phyloP scores from a whole-genome alignment of 2,113 vertebrate species.

The Semicossyphus pulcher region DNA sequence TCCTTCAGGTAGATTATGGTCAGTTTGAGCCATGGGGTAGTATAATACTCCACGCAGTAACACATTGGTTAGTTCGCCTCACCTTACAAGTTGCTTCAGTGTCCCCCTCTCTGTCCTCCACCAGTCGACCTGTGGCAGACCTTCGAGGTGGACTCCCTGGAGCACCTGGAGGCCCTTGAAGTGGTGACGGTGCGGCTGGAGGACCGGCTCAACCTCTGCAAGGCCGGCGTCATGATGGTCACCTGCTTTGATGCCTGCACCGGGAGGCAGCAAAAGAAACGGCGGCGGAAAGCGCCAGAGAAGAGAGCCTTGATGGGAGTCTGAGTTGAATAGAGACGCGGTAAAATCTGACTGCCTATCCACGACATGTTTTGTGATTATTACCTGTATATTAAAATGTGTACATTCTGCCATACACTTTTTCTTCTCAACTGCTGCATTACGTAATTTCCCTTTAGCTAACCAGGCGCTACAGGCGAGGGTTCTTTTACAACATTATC shows the following conservation, averaged over 20 bases:
- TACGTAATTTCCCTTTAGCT: conserved; percentile 5
- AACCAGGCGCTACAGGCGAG: conserved; percentile 1
- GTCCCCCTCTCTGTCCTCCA: background rate
- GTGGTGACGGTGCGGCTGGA: conserved; percentile 88
- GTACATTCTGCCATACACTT: background rate
- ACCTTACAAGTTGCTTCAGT: background rate
- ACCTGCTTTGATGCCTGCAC: conserved; percentile 90
- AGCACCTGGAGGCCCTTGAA: conserved; percentile 92
- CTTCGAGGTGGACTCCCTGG: conserved; percentile 92
- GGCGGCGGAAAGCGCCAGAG: background rate
- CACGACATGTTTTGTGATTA: background rate
- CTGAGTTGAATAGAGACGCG: background rate
- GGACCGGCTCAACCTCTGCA: conserved; percentile 90
- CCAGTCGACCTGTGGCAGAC: conserved; percentile 92
- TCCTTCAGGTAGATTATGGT: too few species aligned
- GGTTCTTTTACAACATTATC: background rate
- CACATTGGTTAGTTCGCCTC: too few species aligned
- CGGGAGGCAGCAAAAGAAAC: conserved; percentile 80
- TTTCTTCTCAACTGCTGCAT: background rate
- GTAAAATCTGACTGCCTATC: background rate
- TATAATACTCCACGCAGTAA: too few species aligned
- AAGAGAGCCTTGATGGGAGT: conserved; percentile 35
- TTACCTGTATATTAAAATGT: background rate
- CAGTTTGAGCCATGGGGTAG: too few species aligned
- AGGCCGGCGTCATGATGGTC: conserved; percentile 93